phyloP scores from a whole-genome alignment of 2,113 vertebrate species.

The Cromileptes altivelis region DNA sequence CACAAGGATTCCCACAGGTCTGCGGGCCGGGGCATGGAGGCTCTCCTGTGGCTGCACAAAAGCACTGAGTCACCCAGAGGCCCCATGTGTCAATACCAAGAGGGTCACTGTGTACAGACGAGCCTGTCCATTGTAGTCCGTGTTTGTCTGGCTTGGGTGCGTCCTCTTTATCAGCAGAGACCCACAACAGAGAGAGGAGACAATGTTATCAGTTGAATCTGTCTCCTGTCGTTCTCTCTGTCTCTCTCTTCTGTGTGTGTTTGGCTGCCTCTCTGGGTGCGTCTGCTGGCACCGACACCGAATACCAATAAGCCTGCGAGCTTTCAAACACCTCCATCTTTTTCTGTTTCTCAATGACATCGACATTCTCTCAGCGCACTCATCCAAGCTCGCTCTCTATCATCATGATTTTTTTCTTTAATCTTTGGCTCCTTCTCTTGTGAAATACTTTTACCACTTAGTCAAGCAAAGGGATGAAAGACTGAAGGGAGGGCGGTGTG shows the following conservation, averaged over 20 bases:
- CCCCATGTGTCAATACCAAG: conserved; percentile 52
- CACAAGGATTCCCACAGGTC: conserved; percentile 28
- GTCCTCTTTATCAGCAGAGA: conserved; percentile 54
- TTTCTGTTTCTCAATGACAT: conserved; percentile 18
- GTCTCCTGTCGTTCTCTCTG: conserved; percentile 18
- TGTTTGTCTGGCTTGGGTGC: conserved; percentile 41
- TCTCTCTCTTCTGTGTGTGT: not conserved
- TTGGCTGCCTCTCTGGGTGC: conserved; percentile 34
- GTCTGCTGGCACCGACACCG: conserved; percentile 24
- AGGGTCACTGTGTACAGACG: conserved; percentile 29
- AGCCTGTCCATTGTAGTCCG: conserved; percentile 39
- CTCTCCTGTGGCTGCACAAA: conserved; percentile 43
- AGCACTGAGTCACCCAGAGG: conserved; percentile 69
- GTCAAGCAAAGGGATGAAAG: not conserved
- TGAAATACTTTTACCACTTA: conserved; percentile 8
- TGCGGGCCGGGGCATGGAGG: conserved; percentile 4
- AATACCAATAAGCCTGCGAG: conserved; percentile 41
- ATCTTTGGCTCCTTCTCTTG: not conserved
- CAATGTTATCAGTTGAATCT: conserved; percentile 52
- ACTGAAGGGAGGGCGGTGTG: not conserved
- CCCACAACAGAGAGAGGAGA: conserved; percentile 47
- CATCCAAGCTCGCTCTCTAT: not conserved
- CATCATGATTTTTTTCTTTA: too few relatives aligned
- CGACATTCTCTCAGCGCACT: not conserved
- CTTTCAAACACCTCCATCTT: conserved; percentile 23